Evolutionary conservation across 2,113 vertebrate species (phyloP).

Genomic region (Bettongia penicillata): DNA sequence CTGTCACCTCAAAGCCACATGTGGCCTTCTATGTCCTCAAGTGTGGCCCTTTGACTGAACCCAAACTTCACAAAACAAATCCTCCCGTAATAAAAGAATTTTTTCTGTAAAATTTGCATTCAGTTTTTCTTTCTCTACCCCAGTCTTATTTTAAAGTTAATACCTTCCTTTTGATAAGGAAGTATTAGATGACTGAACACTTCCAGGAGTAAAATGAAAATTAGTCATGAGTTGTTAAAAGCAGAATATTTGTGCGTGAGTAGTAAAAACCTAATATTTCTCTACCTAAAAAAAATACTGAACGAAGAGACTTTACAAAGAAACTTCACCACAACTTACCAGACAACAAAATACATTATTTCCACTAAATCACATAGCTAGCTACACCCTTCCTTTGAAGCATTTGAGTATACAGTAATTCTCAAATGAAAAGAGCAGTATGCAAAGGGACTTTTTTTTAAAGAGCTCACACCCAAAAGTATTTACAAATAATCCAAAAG

Average conservation of each 20-base stretch:
- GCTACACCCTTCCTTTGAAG: not conserved
- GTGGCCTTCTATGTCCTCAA: too few species aligned
- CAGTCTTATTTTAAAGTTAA: too few species aligned
- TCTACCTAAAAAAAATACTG: constrained; percentile 42
- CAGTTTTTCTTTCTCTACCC: too few species aligned
- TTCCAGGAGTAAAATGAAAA: too few species aligned
- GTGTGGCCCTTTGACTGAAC: too few species aligned
- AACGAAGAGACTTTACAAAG: constrained; percentile 27
- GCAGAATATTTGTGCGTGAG: not conserved
- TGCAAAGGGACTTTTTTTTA: not conserved
- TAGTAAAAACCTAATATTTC: constrained; percentile 37
- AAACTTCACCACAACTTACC: not conserved
- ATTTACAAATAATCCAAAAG: constrained; percentile 24
- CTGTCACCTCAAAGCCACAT: too few species aligned
- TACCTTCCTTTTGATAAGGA: too few species aligned
- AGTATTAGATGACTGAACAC: too few species aligned
- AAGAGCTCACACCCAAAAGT: not conserved
- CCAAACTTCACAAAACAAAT: too few species aligned
- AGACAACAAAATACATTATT: constrained; percentile 24
- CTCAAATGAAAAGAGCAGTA: constrained; percentile 14
- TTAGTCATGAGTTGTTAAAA: constrained; percentile 29
- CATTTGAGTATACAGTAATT: not conserved
- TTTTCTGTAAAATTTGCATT: too few species aligned
- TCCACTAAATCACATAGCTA: constrained; percentile 3
- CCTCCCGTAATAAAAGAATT: too few species aligned